These are phyloP conservation scores for Myrmecobius fasciatus DNA, from an alignment of 2,113 vertebrate species.

Conservation along the genomic window DNA sequence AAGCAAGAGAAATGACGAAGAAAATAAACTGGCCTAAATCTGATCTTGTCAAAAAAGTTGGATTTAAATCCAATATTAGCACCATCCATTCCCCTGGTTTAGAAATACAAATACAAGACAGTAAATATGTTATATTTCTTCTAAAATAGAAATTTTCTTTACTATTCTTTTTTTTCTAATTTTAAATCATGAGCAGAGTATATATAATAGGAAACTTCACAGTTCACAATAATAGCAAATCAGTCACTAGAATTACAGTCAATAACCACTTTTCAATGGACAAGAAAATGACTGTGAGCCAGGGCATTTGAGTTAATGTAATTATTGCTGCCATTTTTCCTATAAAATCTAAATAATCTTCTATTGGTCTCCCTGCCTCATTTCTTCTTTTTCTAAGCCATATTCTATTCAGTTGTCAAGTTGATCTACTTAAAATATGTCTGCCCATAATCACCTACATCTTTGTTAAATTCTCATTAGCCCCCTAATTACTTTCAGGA, in stretches of 20 bases:
- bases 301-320: neutral
- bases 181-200: neutral
- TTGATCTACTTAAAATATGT: neutral
- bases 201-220: slow-evolving; percentile 16
- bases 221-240: slow-evolving; percentile 44
- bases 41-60: neutral
- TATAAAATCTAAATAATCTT: neutral
- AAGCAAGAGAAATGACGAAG: neutral
- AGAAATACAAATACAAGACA: neutral
- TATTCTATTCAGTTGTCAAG: neutral
- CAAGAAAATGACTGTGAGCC: neutral
- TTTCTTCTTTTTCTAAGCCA: neutral
- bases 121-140: slow-evolving; percentile 8
- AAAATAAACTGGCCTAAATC: neutral
- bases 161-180: neutral
- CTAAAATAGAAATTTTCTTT: neutral
- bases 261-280: neutral
- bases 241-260: slow-evolving; percentile 15
- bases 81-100: neutral
- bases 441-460: neutral
- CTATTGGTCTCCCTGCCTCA: neutral
- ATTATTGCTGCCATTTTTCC: neutral
- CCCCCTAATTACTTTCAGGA: neutral
- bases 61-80: neutral
- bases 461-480: neutral